Percentiles rank a stretch among this genome's conserved stretches.
phyloP scores from a whole-genome alignment of 2,113 vertebrate species.

The Menidia beryllina region DNA sequence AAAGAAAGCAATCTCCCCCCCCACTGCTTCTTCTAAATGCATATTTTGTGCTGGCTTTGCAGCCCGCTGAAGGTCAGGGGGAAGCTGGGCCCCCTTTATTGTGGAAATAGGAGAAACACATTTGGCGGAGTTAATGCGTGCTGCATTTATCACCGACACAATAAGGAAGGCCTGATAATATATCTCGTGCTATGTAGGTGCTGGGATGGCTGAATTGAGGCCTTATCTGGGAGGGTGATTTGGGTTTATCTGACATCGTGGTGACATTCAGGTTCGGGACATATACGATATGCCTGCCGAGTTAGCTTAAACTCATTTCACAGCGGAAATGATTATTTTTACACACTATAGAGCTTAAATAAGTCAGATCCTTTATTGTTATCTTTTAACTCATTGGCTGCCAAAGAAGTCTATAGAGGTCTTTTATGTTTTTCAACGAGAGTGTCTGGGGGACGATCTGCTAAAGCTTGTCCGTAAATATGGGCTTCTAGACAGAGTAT shows the following conservation, averaged over 20 bases:
- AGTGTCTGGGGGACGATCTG: too few species aligned
- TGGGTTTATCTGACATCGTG: slow-evolving; percentile 65
- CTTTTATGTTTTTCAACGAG: too few species aligned
- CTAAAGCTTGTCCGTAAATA: too few species aligned
- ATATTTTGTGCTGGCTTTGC: slow-evolving; percentile 87
- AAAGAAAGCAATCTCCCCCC: slow-evolving; percentile 83
- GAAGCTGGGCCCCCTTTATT: slow-evolving; percentile 76
- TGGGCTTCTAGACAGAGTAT: too few species aligned
- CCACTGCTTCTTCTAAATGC: slow-evolving; percentile 82
- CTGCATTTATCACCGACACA: slow-evolving; percentile 81
- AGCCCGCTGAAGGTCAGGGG: slow-evolving; percentile 83
- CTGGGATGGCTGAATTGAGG: slow-evolving; percentile 64
- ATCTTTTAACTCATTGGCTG: too few species aligned
- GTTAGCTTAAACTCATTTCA: slow-evolving; percentile 56
- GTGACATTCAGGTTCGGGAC: slow-evolving; percentile 62
- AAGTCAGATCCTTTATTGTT: slow-evolving; percentile 49
- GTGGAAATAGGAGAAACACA: slow-evolving; percentile 78
- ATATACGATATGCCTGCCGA: slow-evolving; percentile 65
- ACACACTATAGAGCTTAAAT: slow-evolving; percentile 60
- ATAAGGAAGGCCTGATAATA: slow-evolving; percentile 74
- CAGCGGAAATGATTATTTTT: slow-evolving; percentile 51
- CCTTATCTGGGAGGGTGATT: slow-evolving; percentile 59
- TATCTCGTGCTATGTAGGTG: slow-evolving; percentile 62
- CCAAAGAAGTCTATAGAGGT: too few species aligned
- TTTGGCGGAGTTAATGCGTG: slow-evolving; percentile 72